Base-by-base conservation (phyloP, 2,888 invertebrate genomes). In the Plagodis pulveraria region DNA sequence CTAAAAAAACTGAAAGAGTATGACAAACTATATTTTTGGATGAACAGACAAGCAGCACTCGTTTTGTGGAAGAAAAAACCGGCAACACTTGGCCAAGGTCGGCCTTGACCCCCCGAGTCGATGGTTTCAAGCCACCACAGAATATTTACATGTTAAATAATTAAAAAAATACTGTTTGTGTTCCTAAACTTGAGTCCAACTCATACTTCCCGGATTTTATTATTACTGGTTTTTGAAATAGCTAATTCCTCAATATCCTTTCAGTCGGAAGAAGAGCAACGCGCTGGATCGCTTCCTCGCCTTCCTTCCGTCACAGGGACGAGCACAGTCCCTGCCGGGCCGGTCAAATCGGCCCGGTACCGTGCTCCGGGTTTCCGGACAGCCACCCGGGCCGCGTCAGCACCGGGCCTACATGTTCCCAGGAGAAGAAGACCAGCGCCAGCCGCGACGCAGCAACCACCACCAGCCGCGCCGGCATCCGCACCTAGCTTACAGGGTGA, bases 271-370 rank as follows among this genome's bases (percentile, higher is more conserved):
- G 94, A 94, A 65, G 94, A 94, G 62, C 92, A 94, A 63, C 93
- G 94, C 6, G 96, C 97, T 0, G 97, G 97, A 68, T 97, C 97
- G 0, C 84, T 97, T 42, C 97, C 97, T 0, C 94, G 97, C 10
- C 85, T 97, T 48, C 96, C 97, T 6, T 90, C 91, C 0, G 78
- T 91, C 68, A 83, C 88, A 9, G 88, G 83, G 6, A 72, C 93
- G 81, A 72, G 84, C 77, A 87, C 93, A 5, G 91, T 86, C 42
- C 84, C 95, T 56, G 96, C 91, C 5, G 93, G 94, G 43, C 86
- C 96, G 65, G 97, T 97, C 47, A 97, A 97, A 81, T 97, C 97
- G 52, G 97, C 97, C 44, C 93, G 98, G 42, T 98, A 98, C 83
- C 93, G 98, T 5, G 97, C 98, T 0, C 97, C 97, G 0, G 97